These are phyloP conservation scores for Dendrolimus houi DNA, from an alignment of 2,888 invertebrate genomes.

Conservation along the genomic window DNA sequence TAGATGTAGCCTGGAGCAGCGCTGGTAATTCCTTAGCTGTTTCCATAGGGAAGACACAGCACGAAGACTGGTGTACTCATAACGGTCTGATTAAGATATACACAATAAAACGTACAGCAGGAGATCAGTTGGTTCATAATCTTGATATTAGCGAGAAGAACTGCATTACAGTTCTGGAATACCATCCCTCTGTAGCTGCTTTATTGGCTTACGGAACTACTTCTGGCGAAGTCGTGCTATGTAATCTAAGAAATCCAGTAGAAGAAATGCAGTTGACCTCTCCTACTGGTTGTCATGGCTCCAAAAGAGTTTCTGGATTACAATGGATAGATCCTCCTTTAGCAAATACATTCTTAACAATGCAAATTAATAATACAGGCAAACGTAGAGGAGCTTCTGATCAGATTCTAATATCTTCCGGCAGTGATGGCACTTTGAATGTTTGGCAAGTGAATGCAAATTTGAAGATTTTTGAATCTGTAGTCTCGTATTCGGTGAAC, in stretches of 20 bases:
- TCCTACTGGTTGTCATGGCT: slow-evolving; percentile 45
- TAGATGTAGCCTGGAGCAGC: slow-evolving; percentile 51
- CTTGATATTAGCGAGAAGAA: slow-evolving; percentile 52
- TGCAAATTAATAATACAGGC: slow-evolving; percentile 44
- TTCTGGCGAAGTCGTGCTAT: slow-evolving; percentile 54
- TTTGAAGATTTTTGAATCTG: slow-evolving; percentile 40
- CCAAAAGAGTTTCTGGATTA: slow-evolving; percentile 38
- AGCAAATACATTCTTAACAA: slow-evolving; percentile 39
- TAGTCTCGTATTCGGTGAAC: slow-evolving; percentile 41
- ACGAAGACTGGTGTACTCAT: slow-evolving; percentile 56
- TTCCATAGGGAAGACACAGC: slow-evolving; percentile 44
- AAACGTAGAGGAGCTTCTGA: slow-evolving; percentile 50
- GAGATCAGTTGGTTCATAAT: slow-evolving; percentile 47
- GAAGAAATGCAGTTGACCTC: slow-evolving; percentile 38
- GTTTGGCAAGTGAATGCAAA: slow-evolving; percentile 55
- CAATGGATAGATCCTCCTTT: slow-evolving; percentile 47
- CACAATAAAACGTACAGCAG: slow-evolving; percentile 58
- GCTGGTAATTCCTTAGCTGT: slow-evolving; percentile 53
- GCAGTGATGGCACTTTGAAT: slow-evolving; percentile 44
- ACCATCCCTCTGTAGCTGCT: slow-evolving; percentile 44
- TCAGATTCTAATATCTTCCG: slow-evolving; percentile 38
- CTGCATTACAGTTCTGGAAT: slow-evolving; percentile 48
- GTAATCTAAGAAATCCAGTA: slow-evolving; percentile 33
- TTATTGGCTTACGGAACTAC: slow-evolving; percentile 54
- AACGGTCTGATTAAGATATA: slow-evolving; percentile 50